Percentiles rank a stretch among this genome's conserved stretches.
These are phyloP conservation scores for Graptemys geographica DNA, from an alignment of 2,797 vertebrate genomes.

Conservation along the genomic window DNA sequence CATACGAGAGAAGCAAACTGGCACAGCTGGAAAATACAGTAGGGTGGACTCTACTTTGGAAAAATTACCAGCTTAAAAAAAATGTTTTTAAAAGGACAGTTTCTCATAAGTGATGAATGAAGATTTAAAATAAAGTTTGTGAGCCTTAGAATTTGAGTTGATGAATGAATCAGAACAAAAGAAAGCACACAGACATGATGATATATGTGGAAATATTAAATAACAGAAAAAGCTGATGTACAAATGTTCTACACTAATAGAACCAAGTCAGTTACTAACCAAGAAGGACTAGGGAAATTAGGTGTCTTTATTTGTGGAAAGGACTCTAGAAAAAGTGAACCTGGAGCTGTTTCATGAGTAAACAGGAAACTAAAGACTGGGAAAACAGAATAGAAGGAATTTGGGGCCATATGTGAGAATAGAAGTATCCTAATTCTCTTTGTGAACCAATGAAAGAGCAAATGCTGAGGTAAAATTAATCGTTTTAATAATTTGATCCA, in stretches of 20 bases:
- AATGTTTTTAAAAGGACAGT: background rate
- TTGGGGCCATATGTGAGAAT: background rate
- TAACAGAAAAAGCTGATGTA: background rate
- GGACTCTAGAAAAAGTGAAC: background rate
- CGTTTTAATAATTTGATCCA: background rate
- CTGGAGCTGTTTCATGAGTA: conserved; percentile 24
- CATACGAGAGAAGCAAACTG: background rate
- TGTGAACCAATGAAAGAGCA: background rate
- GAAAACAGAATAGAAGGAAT: conserved; percentile 10
- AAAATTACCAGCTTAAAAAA: background rate
- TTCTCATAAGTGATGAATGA: background rate
- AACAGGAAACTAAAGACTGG: conserved; percentile 35
- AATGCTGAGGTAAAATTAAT: background rate
- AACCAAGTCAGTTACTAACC: background rate
- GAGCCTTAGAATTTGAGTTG: background rate
- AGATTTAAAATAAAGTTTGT: background rate
- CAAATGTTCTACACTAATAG: background rate
- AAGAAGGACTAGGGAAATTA: background rate
- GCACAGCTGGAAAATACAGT: background rate
- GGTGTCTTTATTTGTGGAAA: background rate
- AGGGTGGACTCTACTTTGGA: background rate
- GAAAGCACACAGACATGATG: background rate
- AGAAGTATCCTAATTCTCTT: background rate
- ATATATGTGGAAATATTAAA: background rate
- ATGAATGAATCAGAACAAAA: accelerated